Evolutionary conservation across 1,140 invertebrate species (phyloP).

Genomic region (Helicoverpa zea): DNA sequence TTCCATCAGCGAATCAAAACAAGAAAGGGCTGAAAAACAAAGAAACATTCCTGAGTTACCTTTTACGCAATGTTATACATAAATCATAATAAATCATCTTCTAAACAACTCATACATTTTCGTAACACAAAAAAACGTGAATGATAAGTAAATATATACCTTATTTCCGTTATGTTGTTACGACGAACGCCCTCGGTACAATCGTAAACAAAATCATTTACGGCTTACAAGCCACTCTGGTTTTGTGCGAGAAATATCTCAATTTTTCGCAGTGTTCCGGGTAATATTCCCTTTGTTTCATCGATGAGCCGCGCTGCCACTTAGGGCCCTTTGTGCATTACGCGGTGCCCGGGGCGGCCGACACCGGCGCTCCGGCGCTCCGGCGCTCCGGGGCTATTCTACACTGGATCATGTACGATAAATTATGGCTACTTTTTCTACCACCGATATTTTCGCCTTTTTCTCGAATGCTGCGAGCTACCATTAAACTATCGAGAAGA

Average conservation of each 20-base stretch:
- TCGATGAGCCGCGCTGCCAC: conserved; percentile 57
- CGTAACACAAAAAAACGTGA: neutral
- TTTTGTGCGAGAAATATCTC: conserved; percentile 43
- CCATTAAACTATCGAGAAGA: conserved; percentile 11
- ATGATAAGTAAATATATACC: neutral
- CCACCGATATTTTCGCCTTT: conserved; percentile 21
- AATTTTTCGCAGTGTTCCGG: conserved; percentile 45
- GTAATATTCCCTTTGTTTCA: conserved; percentile 59
- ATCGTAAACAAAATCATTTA: conserved; percentile 49
- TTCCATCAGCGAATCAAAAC: too few species aligned
- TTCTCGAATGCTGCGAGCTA: neutral
- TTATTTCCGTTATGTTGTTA: neutral
- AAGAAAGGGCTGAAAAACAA: too few species aligned
- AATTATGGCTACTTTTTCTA: conserved; percentile 43
- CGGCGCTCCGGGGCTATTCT: neutral
- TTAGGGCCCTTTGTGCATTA: conserved; percentile 76
- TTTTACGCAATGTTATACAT: too few species aligned
- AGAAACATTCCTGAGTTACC: too few species aligned
- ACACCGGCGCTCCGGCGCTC: conserved; percentile 11
- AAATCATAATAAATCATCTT: too few species aligned
- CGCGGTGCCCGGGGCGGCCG: conserved; percentile 38
- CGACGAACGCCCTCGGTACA: conserved; percentile 40
- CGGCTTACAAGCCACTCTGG: conserved; percentile 42
- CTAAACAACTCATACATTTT: neutral
- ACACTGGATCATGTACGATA: conserved; percentile 20